phyloP scores from a whole-genome alignment of 2,113 vertebrate genomes.

The Prunella himalayana region DNA sequence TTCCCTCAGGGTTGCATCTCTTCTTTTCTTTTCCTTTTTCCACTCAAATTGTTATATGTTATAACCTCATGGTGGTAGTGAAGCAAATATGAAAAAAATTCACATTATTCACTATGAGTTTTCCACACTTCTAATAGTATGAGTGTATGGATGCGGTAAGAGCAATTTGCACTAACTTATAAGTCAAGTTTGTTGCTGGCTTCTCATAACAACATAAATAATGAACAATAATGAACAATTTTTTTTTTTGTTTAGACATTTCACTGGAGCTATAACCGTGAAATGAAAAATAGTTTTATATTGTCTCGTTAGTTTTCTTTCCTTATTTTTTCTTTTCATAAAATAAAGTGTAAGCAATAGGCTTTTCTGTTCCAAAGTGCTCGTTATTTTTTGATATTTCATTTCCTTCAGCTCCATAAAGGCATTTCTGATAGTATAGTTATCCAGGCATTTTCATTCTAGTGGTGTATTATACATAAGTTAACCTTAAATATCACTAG shows the following conservation, averaged over 20 bases:
- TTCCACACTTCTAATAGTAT: neutral
- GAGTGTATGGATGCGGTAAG: neutral
- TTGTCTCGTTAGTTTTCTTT: neutral
- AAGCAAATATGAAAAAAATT: neutral
- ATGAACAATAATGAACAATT: slow-evolving; percentile 41
- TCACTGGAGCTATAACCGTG: slow-evolving; percentile 28
- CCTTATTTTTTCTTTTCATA: neutral
- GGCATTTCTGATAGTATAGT: neutral
- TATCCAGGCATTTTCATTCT: neutral
- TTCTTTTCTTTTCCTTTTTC: neutral
- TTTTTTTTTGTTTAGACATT: slow-evolving; percentile 35
- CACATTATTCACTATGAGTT: neutral
- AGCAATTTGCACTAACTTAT: slow-evolving; percentile 18
- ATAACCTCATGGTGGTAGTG: neutral
- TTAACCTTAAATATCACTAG: neutral
- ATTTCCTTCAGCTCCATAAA: neutral
- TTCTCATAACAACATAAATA: slow-evolving; percentile 47
- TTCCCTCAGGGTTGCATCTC: neutral
- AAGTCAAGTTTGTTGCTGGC: neutral
- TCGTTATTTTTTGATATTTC: slow-evolving; percentile 13
- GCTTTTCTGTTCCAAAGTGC: neutral
- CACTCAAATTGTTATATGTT: neutral
- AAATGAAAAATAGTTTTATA: slow-evolving; percentile 32
- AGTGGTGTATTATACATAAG: neutral
- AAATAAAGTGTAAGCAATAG: neutral